Conservation (phyloP, 2,888 invertebrate genomes). For the Thysanoteuthis rhombus region DNA sequence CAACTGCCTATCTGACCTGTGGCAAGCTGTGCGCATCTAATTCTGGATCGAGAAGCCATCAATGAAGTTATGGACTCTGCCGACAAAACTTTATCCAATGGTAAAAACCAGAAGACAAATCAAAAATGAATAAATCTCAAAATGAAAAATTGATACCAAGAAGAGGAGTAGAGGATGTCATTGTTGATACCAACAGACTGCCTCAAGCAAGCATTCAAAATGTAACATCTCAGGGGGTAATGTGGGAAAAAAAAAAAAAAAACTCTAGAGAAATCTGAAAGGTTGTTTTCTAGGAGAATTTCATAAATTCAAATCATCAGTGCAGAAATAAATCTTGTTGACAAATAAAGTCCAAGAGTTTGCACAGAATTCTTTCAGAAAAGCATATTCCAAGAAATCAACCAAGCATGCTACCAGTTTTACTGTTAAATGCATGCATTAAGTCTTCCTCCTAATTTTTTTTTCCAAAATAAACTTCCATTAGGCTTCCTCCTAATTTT, state of each 20-base stretch:
- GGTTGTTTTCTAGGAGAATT: background rate
- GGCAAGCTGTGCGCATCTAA: too few relatives aligned
- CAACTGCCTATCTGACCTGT: too few relatives aligned
- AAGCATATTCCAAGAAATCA: background rate
- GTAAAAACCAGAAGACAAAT: too few relatives aligned
- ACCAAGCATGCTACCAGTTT: background rate
- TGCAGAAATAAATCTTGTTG: background rate
- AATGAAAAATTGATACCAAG: too few relatives aligned
- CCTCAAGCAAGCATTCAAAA: background rate
- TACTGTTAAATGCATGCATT: background rate
- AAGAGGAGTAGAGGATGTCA: too few relatives aligned
- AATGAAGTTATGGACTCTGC: too few relatives aligned
- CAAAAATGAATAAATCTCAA: too few relatives aligned
- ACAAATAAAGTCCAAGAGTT: background rate
- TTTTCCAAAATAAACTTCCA: too few relatives aligned
- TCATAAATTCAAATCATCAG: background rate
- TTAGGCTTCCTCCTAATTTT: too few relatives aligned
- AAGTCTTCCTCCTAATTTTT: background rate
- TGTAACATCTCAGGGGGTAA: background rate
- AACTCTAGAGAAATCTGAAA: background rate
- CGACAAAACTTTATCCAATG: too few relatives aligned
- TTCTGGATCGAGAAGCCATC: too few relatives aligned
- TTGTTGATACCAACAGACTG: too few relatives aligned
- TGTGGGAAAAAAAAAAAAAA: background rate
- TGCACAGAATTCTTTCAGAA: background rate